Evolutionary conservation across 2,113 vertebrate species (phyloP), one percentile per base, ranked within the genome.

Genomic region (Donacobius atricapilla): DNA sequence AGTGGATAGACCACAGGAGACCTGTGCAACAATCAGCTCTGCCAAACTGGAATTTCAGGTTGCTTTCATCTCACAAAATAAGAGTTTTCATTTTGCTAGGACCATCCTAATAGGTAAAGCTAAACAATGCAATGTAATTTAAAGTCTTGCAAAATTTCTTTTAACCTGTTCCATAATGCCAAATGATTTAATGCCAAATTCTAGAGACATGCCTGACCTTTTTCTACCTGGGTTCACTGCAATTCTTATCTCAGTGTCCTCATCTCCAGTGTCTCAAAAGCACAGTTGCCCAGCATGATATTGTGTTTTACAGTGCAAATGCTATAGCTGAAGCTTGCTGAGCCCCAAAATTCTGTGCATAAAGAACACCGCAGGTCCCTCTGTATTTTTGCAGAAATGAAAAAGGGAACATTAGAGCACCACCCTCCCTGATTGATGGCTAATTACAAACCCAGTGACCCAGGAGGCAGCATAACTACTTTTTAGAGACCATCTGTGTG

Each of bases 31-130:
- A 83, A 79, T 56, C 58, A 60, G 35, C 39, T 94, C 35, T 87
- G 91, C 76, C 64, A 94, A 95, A 96, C 94, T 93, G 93, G 94
- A 96, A 94, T 96, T 96, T 92, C 95, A 89, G 68, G 91, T 94
- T 96, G 50, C 77, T 90, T 96, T 81, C 82, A 25, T 75, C 65
- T 94, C 71, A 65, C 79, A 92, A 76, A 92, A 61, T 58, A 68
- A 39, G 57, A 65, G 58, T 83, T 95, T 92, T 89, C 16, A 24
- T 77, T 94, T 92, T 0, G 0, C 39, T 70, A 31, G 30, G 42
- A 45, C 39, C 42, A 17, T 79, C 85, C 70, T 45, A 51, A 78
- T 51, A 90, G 57, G 45, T 72, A 83, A 90, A 90, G 54, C 35
- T 86, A 80, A 94, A 78, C 35, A 92, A 85, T 42, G 23, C n/a